Evolutionary conservation across 1,140 invertebrate species (phyloP), one percentile per base, ranked within the genome.

Genomic region (Drosophila ercepeae): DNA sequence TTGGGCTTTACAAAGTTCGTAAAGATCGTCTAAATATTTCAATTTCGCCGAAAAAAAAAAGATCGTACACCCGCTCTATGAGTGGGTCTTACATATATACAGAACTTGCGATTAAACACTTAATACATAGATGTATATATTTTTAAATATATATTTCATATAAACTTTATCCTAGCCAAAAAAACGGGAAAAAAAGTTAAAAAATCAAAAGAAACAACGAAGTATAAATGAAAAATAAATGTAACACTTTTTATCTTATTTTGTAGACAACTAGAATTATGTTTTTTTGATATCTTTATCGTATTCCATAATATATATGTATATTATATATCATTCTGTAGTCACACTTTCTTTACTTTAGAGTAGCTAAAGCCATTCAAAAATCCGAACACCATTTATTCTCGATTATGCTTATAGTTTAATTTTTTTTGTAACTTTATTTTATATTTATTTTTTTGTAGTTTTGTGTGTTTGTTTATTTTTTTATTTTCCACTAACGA

Each of bases 401-500:
- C 45, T 57, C 18, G 13, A 51, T 57, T 49, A 64, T 45, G 46
- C 51, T 74, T 52, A 34, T 50, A 36, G 52, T 49, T 67, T 34
- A 59, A 21, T 59, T 48, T 18, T 21, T 61, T 23, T 29, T 29
- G 39, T 54, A 32, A 32, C 19, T 27, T 32, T 18, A 25, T 29
- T 49, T 27, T 27, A 29, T 29, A 60, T 67, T 13, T 42, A 11
- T 61, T 23, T 18, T 29, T 45, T 59, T 51, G 25, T 23, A n/a
- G 4, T 49, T 44, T 54, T 9, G 7, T 29, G 3, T 8, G 8
- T 34, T 34, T 34, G 8, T 3, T 36, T 41, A 49, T 4, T n/a
- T 50, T 57, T 36, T 70, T 52, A 36, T 63, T 78, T 70, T 78
- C 70, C 34, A 69, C 75, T 90, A 90, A 90, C 89, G 88, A 90